Evolutionary conservation across 2,888 invertebrate genomes (phyloP).

Genomic region (Sialis lutaria): DNA sequence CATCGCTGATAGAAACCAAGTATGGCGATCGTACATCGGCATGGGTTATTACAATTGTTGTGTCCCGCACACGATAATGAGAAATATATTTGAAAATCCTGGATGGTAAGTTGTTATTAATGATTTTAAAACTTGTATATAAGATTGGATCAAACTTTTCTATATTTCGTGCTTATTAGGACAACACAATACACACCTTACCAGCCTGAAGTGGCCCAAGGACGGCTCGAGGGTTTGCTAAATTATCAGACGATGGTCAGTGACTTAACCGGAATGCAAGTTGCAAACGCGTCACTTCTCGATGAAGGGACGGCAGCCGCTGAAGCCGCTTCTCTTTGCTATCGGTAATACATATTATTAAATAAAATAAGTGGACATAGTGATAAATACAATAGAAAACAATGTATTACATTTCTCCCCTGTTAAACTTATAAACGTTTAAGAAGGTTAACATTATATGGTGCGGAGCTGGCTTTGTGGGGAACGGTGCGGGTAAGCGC

Average conservation of each 20-base stretch:
- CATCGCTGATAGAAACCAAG: conserved; percentile 74
- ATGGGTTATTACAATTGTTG: conserved; percentile 98
- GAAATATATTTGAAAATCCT: conserved; percentile 97
- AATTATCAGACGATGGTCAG: conserved; percentile 97
- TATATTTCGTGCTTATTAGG: conserved; percentile 30
- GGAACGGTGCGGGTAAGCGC: too few relatives aligned
- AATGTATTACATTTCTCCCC: too few relatives aligned
- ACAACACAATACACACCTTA: conserved; percentile 98
- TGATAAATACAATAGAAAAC: too few relatives aligned
- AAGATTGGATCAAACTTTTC: background rate
- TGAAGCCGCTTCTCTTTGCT: conserved; percentile 84
- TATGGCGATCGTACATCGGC: conserved; percentile 93
- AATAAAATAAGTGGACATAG: background rate
- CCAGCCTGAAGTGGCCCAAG: conserved; percentile 96
- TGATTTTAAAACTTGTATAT: background rate
- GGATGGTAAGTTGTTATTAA: conserved; percentile 58
- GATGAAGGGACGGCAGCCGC: conserved; percentile 97
- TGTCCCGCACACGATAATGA: conserved; percentile 85
- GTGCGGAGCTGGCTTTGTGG: too few relatives aligned
- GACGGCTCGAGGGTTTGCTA: conserved; percentile 82
- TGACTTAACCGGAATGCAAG: conserved; percentile 87
- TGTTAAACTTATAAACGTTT: too few relatives aligned
- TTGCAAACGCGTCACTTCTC: conserved; percentile 91
- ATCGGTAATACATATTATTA: conserved; percentile 36
- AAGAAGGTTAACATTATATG: too few relatives aligned